Evolutionary conservation across 1,140 invertebrate genomes (phyloP).

Genomic region (Sitobion miscanthi): DNA sequence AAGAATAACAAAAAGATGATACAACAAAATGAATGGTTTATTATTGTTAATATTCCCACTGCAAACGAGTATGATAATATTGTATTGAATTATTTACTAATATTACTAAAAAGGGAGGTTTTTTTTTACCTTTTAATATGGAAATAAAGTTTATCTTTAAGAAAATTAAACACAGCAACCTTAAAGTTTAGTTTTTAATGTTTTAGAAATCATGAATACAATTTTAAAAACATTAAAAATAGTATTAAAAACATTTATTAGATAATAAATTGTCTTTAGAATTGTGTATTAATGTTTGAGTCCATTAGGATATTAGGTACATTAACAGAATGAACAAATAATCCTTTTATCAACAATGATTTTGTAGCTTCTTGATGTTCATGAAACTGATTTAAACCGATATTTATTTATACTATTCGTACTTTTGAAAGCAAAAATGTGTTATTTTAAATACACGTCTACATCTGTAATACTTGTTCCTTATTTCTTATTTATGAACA

Average conservation of each 20-base stretch:
- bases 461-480: not conserved
- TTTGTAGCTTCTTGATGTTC: no score
- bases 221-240: not conserved
- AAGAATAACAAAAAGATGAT: no score
- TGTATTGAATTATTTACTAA: not conserved
- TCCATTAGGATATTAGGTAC: not conserved
- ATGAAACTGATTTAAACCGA: not conserved
- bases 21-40: not conserved
- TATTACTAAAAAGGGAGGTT: not conserved
- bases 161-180: not conserved
- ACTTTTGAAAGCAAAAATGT: not conserved
- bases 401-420: not conserved
- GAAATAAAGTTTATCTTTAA: not conserved
- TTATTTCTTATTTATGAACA: not conserved
- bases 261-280: not conserved
- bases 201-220: not conserved
- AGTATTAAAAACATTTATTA: not conserved
- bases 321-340: not conserved
- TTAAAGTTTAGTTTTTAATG: not conserved
- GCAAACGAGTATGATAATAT: not conserved
- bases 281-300: not conserved
- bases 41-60: not conserved
- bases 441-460: not conserved
- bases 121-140: not conserved
- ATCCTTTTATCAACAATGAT: not conserved